Evolutionary conservation across 2,113 vertebrate species (phyloP).

Genomic region (Poeciliopsis occidentalis): DNA sequence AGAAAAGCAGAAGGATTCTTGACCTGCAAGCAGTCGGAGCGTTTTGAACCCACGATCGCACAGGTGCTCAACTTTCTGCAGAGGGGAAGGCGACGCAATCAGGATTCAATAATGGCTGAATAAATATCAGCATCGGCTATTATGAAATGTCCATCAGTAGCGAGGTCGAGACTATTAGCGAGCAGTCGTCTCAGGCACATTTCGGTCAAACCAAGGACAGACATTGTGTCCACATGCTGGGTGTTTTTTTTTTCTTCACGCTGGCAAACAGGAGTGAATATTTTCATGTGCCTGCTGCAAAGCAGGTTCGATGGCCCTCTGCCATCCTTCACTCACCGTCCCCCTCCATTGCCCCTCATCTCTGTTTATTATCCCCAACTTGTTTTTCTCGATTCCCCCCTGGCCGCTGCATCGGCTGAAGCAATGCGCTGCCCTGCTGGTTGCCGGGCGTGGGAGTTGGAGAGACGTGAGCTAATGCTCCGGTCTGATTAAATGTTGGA

Average conservation of each 20-base stretch:
- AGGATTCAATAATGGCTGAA: neutral
- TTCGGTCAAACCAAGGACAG: neutral
- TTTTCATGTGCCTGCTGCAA: conserved; percentile 52
- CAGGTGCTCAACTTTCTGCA: neutral
- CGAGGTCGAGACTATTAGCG: too few species aligned
- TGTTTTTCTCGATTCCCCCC: conserved; percentile 35
- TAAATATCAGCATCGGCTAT: neutral
- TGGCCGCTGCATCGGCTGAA: conserved; percentile 7
- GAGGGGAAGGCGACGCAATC: neutral
- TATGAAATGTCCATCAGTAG: neutral
- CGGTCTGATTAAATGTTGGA: conserved; percentile 62
- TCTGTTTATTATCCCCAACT: conserved; percentile 9
- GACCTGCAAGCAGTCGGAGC: neutral
- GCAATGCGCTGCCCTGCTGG: conserved; percentile 15
- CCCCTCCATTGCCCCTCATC: neutral
- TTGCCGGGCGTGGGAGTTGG: conserved; percentile 41
- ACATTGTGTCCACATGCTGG: neutral
- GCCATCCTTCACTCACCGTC: conserved; percentile 28
- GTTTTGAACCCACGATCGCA: neutral
- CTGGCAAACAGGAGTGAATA: conserved; percentile 62
- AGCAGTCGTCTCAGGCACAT: neutral
- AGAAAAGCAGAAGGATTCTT: neutral
- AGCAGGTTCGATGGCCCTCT: conserved; percentile 10
- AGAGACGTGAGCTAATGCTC: conserved; percentile 74
- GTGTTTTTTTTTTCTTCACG: conserved; percentile 26